phyloP scores from a whole-genome alignment of 53 echinoderm and acorn worm species.

The Hippasteria phrygiana region DNA sequence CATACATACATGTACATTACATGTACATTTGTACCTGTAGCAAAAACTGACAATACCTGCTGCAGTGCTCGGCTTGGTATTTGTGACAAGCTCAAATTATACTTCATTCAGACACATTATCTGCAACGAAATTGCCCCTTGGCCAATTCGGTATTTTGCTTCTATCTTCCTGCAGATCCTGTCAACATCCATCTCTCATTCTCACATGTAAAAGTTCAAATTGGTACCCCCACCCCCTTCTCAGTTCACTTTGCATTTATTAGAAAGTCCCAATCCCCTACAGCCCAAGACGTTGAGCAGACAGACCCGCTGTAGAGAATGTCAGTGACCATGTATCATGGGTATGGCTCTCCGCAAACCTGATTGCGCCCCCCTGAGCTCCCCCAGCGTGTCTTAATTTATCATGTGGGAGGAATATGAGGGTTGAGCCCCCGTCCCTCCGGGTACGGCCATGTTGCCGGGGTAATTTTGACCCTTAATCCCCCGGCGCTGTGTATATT shows the following conservation, averaged over 20 bases:
- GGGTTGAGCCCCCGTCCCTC: slow-evolving; percentile 21
- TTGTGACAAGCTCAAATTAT: too few species aligned
- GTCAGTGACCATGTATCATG: slow-evolving; percentile 13
- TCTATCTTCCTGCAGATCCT: slow-evolving; percentile 10
- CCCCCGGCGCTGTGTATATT: slow-evolving; percentile 14
- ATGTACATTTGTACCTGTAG: too few species aligned
- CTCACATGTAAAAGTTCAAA: background rate
- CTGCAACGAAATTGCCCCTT: background rate
- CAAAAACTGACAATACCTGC: too few species aligned
- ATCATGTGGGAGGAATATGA: slow-evolving; percentile 4
- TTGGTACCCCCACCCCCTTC: background rate
- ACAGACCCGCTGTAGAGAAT: too few species aligned
- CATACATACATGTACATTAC: too few species aligned
- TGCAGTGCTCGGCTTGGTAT: too few species aligned
- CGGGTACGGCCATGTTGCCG: slow-evolving; percentile 30
- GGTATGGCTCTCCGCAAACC: background rate
- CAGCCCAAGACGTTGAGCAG: background rate
- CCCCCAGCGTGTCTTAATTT: slow-evolving; percentile 25
- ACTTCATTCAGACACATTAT: too few species aligned
- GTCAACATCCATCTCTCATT: background rate
- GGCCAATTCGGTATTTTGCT: background rate
- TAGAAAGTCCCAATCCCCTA: background rate
- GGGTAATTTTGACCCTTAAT: slow-evolving; percentile 52
- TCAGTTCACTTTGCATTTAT: slow-evolving; percentile 14
- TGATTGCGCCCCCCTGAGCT: background rate